Base-by-base conservation (phyloP, 2,888 invertebrate species). In the Leptura quadrifasciata region DNA sequence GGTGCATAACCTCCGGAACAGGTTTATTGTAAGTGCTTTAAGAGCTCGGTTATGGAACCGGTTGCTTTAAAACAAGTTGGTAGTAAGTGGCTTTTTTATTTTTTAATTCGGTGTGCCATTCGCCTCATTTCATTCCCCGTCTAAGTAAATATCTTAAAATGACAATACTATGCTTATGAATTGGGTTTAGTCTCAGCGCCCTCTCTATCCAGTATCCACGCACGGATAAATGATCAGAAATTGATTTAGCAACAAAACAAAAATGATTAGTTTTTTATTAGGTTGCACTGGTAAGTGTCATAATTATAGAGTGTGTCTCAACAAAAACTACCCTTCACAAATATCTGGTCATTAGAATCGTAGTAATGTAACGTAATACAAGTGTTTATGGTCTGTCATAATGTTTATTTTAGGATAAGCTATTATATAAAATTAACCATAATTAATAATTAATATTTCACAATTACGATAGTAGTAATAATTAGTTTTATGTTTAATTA, bases 21-120 rank as follows among this genome's bases (percentile, higher is more conserved):
- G 47, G 47, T 47, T 47, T 47, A 15, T n/a, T n/a, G 5, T 47
- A 47, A 47, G 47, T 47, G 47, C 47, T n/a, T 47, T 47, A 47
- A 47, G 47, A 47, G 15, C 47, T 47, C n/a, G n/a, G 47, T n/a
- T 47, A 47, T 39, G 39, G 47, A 47, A 47, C 47, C 47, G 47
- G 47, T 47, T 47, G 12, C 47, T 47, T 47, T 47, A 47, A 47
- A 47, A 47, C 47, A 47, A 47, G 47, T 47, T 47, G 6, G 47
- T n/a, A 47, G 47, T n/a, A 47, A n/a, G n/a, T n/a, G 15, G n/a
- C 47, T 47, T 47, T 47, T 31, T 47, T 47, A n/a, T n/a, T 47
- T 47, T 47, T 47, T 47, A 47, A 47, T 47, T 47, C 47, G 47
- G 47, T 47, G 47, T 12, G 47, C 15, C 47, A 47, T 15, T 47